phyloP scores from a whole-genome alignment of 2,797 vertebrate genomes.

The Pangasius djambal region DNA sequence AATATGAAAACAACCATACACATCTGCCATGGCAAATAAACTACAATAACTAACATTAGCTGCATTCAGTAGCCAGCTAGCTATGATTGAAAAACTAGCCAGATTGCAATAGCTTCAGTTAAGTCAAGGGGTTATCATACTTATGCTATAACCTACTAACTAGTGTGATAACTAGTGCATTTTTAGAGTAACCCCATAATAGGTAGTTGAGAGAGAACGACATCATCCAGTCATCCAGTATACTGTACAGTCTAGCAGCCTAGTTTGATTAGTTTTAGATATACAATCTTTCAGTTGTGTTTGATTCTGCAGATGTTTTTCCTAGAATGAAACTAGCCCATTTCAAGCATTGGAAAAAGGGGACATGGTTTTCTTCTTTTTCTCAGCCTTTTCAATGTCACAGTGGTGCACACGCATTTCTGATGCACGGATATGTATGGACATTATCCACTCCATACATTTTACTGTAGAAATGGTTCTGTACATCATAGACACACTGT shows the following conservation, averaged over 20 bases:
- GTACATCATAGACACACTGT: not conserved
- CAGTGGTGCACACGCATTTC: not conserved
- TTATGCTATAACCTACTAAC: not conserved
- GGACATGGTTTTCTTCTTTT: not conserved
- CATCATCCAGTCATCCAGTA: not conserved
- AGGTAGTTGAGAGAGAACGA: not conserved
- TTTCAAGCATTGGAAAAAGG: not conserved
- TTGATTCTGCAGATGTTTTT: not conserved
- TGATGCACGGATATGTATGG: not conserved
- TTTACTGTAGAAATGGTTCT: not conserved
- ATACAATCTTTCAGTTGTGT: not conserved
- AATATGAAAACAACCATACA: not conserved
- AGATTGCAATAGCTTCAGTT: not conserved
- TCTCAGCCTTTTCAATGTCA: not conserved
- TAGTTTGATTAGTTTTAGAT: not conserved
- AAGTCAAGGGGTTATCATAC: not conserved
- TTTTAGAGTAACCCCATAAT: not conserved
- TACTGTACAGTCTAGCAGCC: not conserved
- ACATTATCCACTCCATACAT: not conserved
- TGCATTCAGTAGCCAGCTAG: not conserved
- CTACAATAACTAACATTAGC: not conserved
- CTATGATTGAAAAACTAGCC: not conserved
- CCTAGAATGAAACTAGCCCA: not conserved
- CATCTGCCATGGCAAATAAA: not conserved
- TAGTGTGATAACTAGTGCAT: not conserved